Evolutionary conservation across 2,797 vertebrate species (phyloP).

Genomic region (Chloroceryle inda): DNA sequence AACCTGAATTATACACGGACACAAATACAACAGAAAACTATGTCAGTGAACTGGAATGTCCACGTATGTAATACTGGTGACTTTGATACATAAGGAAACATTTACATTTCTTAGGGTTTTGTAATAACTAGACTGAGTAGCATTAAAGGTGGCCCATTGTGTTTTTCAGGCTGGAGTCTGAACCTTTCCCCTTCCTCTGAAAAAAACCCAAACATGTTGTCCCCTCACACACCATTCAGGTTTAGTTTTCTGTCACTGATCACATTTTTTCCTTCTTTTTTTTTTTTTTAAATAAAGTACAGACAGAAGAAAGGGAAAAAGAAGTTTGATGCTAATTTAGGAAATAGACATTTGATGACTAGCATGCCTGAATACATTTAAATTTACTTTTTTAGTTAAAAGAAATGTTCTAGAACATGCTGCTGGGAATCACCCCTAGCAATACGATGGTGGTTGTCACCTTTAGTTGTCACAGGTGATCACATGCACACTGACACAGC

Average conservation of each 20-base stretch:
- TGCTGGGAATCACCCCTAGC: not conserved
- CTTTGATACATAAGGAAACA: not conserved
- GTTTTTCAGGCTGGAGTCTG: not conserved
- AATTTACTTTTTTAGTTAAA: not conserved
- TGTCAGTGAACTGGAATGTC: not conserved
- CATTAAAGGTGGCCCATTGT: not conserved
- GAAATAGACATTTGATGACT: not conserved
- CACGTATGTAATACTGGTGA: not conserved
- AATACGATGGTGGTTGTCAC: not conserved
- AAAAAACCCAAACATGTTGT: not conserved
- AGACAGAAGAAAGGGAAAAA: not conserved
- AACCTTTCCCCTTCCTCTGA: not conserved
- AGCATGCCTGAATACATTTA: not conserved
- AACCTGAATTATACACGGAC: not conserved
- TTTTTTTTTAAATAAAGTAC: not conserved
- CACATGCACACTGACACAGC: not conserved
- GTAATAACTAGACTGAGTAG: not conserved
- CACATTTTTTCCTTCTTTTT: not conserved
- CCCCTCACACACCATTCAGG: accelerated
- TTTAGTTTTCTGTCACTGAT: not conserved
- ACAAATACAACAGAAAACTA: not conserved
- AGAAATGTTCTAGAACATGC: not conserved
- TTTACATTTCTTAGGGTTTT: not conserved
- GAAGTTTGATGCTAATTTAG: not conserved
- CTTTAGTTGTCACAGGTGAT: not conserved